A percentile compares a stretch with the other conserved stretches of the same genome.
Conservation (phyloP, 2,113 vertebrate genomes). For the Pholis gunnellus region DNA sequence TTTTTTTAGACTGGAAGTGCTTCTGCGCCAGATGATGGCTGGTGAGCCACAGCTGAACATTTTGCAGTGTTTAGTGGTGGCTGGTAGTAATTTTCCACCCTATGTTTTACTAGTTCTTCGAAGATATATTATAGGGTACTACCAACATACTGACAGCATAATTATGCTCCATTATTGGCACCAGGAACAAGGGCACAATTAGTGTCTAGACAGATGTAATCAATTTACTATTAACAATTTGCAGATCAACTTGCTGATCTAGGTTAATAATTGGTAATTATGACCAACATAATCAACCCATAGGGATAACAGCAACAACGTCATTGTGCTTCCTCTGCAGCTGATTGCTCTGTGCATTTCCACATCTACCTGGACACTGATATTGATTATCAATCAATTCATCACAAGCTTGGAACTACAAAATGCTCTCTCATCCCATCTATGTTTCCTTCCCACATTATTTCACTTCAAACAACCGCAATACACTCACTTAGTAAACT, state of each 20-base stretch:
- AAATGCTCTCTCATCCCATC: conserved; percentile 44
- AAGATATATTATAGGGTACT: conserved; percentile 60
- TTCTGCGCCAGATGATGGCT: conserved; percentile 31
- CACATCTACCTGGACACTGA: conserved; percentile 23
- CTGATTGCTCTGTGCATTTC: conserved; percentile 29
- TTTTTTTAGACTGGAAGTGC: conserved; percentile 15
- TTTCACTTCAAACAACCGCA: conserved; percentile 76
- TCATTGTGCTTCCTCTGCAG: conserved; percentile 33
- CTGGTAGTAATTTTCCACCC: conserved; percentile 56
- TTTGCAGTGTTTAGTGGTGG: conserved; percentile 31
- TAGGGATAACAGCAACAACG: conserved; percentile 45
- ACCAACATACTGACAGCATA: conserved; percentile 62
- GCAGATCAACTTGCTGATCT: conserved; percentile 66
- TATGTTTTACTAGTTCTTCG: conserved; percentile 49
- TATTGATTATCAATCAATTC: conserved; percentile 59
- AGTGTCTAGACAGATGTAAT: conserved; percentile 69
- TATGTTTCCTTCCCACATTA: conserved; percentile 33
- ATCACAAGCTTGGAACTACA: conserved; percentile 39
- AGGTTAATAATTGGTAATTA: conserved; percentile 77
- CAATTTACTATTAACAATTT: conserved; percentile 76
- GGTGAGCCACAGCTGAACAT: conserved; percentile 24
- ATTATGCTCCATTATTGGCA: conserved; percentile 68
- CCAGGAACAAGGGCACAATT: conserved; percentile 65
- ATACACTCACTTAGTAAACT: conserved; percentile 91
- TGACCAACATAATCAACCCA: conserved; percentile 66